These are phyloP conservation scores for Todiramphus saurophagus DNA, from an alignment of 2,113 vertebrate genomes.

Conservation along the genomic window DNA sequence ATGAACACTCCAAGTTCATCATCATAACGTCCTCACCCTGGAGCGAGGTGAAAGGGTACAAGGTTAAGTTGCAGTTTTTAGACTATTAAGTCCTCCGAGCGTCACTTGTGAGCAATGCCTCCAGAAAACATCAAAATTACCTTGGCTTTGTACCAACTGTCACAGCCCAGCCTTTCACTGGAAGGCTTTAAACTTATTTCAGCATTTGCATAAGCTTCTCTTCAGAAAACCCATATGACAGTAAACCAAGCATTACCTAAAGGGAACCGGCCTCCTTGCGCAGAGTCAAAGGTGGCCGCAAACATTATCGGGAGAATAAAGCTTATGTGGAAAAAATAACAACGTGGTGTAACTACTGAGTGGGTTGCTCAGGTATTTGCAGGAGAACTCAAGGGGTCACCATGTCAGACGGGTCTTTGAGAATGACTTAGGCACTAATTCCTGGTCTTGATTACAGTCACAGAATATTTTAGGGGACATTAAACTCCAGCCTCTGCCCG, in stretches of 20 bases:
- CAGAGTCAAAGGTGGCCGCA: background rate
- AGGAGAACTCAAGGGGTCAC: background rate
- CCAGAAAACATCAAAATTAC: background rate
- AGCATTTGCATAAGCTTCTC: background rate
- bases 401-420: background rate
- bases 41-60: background rate
- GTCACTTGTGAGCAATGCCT: background rate
- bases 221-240: rapidly evolving
- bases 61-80: background rate
- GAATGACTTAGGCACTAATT: background rate
- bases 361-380: background rate
- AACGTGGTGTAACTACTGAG: background rate
- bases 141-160: background rate
- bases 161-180: background rate
- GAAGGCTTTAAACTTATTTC: background rate
- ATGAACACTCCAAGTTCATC: background rate
- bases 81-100: background rate
- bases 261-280: background rate
- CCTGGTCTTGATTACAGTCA: background rate
- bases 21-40: background rate
- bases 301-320: background rate
- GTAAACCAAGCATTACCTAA: background rate
- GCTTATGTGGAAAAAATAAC: background rate
- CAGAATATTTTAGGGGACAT: rapidly evolving
- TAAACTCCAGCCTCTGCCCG: background rate